Percentiles rank a stretch among this genome's conserved stretches.
These are phyloP conservation scores for Ictidomys tridecemlineatus DNA, from an alignment of 2,113 vertebrate genomes.

Conservation along the genomic window DNA sequence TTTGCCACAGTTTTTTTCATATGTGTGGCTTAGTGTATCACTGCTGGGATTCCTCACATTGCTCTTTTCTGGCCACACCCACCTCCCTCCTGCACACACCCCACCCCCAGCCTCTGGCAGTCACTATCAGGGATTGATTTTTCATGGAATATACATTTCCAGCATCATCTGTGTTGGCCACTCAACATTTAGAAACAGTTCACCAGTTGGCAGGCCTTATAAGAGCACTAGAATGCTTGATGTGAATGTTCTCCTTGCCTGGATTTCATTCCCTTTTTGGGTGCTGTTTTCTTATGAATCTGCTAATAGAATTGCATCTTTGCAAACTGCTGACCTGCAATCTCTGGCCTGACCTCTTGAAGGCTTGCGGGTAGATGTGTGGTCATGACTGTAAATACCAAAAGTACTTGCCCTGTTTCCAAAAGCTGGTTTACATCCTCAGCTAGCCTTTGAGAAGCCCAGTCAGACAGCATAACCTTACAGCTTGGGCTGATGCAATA, in stretches of 20 bases:
- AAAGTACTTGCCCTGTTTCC: slow-evolving; percentile 68
- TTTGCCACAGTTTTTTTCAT: slow-evolving; percentile 26
- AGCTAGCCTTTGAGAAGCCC: slow-evolving; percentile 59
- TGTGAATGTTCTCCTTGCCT: not conserved
- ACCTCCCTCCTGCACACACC: not conserved
- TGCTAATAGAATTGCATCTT: slow-evolving; percentile 18
- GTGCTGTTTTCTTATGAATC: slow-evolving; percentile 51
- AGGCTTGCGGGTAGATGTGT: not conserved
- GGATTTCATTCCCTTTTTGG: not conserved
- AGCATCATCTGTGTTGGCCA: slow-evolving; percentile 81
- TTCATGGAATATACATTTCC: slow-evolving; percentile 47
- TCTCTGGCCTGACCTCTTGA: slow-evolving; percentile 40
- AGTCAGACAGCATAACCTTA: slow-evolving; percentile 32
- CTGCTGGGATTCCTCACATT: not conserved
- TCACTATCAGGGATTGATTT: slow-evolving; percentile 54
- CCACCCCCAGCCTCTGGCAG: slow-evolving; percentile 33
- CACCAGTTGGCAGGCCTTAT: not conserved
- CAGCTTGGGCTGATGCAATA: not conserved
- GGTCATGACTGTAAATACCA: slow-evolving; percentile 35
- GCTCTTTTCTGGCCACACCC: not conserved
- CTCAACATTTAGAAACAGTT: slow-evolving; percentile 75
- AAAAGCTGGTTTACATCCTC: slow-evolving; percentile 7
- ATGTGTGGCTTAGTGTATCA: not conserved
- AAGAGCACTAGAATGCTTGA: not conserved
- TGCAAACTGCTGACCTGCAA: slow-evolving; percentile 3